phyloP scores from a whole-genome alignment of 2,888 invertebrate genomes.

The Phoenoteleia sp. region DNA sequence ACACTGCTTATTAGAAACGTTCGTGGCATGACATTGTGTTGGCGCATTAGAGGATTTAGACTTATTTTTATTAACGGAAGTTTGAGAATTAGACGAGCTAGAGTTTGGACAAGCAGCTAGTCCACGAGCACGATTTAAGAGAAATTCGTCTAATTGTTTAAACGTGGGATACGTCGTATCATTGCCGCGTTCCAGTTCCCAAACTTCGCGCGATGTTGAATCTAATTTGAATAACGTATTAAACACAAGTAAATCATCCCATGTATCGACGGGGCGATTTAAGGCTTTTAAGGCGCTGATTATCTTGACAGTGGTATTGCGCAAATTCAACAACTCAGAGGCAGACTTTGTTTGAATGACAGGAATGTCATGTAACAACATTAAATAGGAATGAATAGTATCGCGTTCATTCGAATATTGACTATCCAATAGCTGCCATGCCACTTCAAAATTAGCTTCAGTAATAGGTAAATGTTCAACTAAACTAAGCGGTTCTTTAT shows the following conservation, averaged over 20 bases:
- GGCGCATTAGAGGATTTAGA: no score
- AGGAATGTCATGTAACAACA: not conserved
- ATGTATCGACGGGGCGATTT: not conserved
- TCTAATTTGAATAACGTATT: not conserved
- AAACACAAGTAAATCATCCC: not conserved
- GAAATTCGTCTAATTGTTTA: not conserved
- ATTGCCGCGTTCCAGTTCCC: not conserved
- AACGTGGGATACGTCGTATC: not conserved
- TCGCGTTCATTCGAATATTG: not conserved
- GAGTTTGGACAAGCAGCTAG: no score
- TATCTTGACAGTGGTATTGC: not conserved
- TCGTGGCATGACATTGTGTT: not conserved
- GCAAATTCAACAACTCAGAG: not conserved
- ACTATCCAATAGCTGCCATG: not conserved
- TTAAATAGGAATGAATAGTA: not conserved
- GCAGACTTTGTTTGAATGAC: not conserved
- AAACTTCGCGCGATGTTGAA: not conserved
- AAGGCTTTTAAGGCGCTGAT: not conserved
- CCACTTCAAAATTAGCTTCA: constrained; percentile 2
- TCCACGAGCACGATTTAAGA: not conserved
- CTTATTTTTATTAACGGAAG: not conserved
- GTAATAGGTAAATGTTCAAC: constrained; percentile 47
- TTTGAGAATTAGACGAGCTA: not conserved
- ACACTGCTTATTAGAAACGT: not conserved
- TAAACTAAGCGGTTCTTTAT: constrained; percentile 33